Base-by-base conservation (phyloP, 2,888 invertebrate genomes). In the Tanytarsus gracilentus region DNA sequence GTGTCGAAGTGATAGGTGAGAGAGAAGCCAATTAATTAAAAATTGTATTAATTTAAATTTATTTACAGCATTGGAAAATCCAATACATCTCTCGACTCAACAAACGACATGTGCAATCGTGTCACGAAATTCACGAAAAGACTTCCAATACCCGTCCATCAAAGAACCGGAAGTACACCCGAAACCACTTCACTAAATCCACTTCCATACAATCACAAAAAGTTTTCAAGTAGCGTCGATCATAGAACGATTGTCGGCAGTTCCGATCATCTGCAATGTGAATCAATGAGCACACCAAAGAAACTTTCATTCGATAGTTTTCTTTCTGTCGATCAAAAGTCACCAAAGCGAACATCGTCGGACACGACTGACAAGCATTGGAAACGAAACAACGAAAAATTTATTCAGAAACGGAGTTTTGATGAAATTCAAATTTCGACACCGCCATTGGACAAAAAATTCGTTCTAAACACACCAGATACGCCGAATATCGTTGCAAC, bases 401-500 rank as follows among this genome's bases (percentile, higher is more conserved):
- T 30, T 27, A 8, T 30, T 14, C 67, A 68, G 23, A 72, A 72
- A 62, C 68, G 70, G 11, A 71, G 67, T 63, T 65, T 67, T 44
- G 72, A 73, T 61, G 68, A 68, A 26, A 66, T 66, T 40, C 65
- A 63, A 27, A 61, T 65, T 6, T 63, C 64, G 8, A 63, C 65
- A 27, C 50, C 63, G 51, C 64, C 62, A n/a, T 63, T 55, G 53
- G 29, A 51, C 14, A 33, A 48, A 21, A 11, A 26, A 1, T 59
- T 51, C 11, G n/a, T 36, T n/a, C 50, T 61, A 11, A 36, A 48
- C 18, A 63, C 76, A 18, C 61, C 62, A 25, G 56, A 59, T 26
- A 65, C 63, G 30, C 71, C 76, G 11, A 78, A 40, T 40, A 27
- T 56, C n/a, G 56, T 44, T 29, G 58, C 82, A 9, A 80, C 81